Evolutionary conservation across 2,113 vertebrate genomes (phyloP).

Genomic region (Nesoenas mayeri): DNA sequence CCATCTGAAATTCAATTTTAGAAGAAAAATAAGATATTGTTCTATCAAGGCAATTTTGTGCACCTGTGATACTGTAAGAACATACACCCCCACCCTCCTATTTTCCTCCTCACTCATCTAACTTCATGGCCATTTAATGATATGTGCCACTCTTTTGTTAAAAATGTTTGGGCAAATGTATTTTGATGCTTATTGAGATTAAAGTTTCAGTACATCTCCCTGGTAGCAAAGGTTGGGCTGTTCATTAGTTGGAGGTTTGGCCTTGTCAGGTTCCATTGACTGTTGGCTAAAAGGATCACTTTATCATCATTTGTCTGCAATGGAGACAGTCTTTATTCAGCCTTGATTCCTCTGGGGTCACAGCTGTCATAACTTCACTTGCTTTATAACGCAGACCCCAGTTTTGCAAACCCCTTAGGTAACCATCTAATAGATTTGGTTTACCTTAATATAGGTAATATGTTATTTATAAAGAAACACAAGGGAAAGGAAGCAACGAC

Average conservation of each 20-base stretch:
- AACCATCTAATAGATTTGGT: conserved; percentile 70
- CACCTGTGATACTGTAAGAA: conserved; percentile 46
- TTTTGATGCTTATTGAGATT: conserved; percentile 76
- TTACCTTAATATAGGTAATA: conserved; percentile 68
- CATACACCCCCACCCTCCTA: not conserved
- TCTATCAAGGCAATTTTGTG: conserved; percentile 59
- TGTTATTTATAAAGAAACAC: conserved; percentile 29
- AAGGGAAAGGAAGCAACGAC: not conserved
- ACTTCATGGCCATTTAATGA: not conserved
- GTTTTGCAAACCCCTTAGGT: conserved; percentile 65
- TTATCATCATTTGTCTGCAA: conserved; percentile 98
- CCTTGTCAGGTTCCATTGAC: conserved; percentile 88
- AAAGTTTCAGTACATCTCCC: conserved; percentile 64
- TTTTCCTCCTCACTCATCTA: not conserved
- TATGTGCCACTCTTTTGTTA: conserved; percentile 26
- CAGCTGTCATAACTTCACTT: conserved; percentile 82
- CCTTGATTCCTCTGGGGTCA: conserved; percentile 78
- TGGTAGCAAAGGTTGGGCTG: conserved; percentile 78
- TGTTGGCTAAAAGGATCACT: conserved; percentile 87
- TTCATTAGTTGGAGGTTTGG: conserved; percentile 89
- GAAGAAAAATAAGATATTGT: conserved; percentile 54
- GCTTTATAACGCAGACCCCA: conserved; percentile 69
- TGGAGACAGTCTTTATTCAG: conserved; percentile 83
- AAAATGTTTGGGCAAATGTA: conserved; percentile 61
- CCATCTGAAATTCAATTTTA: conserved; percentile 68